Percentiles rank a stretch among this genome's conserved stretches.
phyloP scores from a whole-genome alignment of 2,888 invertebrate genomes.

The Drosophila hamatofila region DNA sequence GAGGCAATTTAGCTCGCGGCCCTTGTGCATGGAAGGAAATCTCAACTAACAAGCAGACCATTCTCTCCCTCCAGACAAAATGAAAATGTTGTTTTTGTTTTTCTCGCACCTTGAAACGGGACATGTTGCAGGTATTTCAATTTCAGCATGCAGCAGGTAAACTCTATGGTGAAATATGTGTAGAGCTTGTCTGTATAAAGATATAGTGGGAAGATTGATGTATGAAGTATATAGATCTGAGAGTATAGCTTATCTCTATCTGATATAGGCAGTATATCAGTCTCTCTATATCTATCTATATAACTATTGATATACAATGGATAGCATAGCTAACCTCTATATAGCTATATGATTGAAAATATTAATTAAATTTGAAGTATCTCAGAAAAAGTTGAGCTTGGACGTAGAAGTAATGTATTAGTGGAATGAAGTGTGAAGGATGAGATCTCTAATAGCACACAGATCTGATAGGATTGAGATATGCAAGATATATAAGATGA shows the following conservation, averaged over 20 bases:
- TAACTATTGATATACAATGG: background rate
- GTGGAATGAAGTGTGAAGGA: too few relatives aligned
- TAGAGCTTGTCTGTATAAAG: background rate
- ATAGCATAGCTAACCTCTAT: too few relatives aligned
- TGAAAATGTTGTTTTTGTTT: conserved; percentile 30
- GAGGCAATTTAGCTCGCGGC: conserved; percentile 58
- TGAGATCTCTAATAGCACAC: too few relatives aligned
- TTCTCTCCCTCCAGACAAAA: conserved; percentile 56
- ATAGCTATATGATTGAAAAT: too few relatives aligned
- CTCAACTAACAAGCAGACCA: conserved; percentile 66
- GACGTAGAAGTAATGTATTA: too few relatives aligned
- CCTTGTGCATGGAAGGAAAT: conserved; percentile 65
- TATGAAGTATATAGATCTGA: background rate
- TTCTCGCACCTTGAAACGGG: background rate
- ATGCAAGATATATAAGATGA: too few relatives aligned
- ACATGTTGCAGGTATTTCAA: background rate
- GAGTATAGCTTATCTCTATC: too few relatives aligned
- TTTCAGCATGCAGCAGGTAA: background rate
- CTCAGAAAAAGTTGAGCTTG: background rate
- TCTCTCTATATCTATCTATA: background rate
- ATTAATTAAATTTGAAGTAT: background rate
- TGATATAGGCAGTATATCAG: background rate
- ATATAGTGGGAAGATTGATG: background rate
- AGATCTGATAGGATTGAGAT: too few relatives aligned
- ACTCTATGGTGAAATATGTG: background rate